phyloP scores from a whole-genome alignment of 2,113 vertebrate species.

The Corydoras maculifer region DNA sequence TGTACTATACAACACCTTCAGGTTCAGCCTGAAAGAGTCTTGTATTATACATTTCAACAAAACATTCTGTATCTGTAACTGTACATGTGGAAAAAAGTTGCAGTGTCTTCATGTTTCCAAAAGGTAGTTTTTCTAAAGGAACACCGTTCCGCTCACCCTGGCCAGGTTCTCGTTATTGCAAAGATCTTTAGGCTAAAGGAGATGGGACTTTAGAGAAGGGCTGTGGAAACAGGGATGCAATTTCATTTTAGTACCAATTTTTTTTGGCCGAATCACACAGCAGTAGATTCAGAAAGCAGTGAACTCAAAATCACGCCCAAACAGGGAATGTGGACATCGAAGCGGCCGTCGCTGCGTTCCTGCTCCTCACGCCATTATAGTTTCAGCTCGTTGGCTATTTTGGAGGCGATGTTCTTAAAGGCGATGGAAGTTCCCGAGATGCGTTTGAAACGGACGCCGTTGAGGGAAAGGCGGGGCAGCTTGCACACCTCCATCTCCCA shows the following conservation, averaged over 20 bases:
- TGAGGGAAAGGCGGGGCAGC: conserved; percentile 79
- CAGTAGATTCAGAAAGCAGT: conserved; percentile 60
- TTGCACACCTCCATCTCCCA: conserved; percentile 93
- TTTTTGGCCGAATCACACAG: conserved; percentile 43
- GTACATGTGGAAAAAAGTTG: conserved; percentile 73
- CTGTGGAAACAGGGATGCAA: conserved; percentile 4
- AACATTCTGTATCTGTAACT: conserved; percentile 78
- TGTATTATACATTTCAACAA: conserved; percentile 80
- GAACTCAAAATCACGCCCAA: conserved; percentile 61
- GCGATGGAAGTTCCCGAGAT: conserved; percentile 86
- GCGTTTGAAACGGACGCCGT: conserved; percentile 84
- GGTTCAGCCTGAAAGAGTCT: conserved; percentile 70
- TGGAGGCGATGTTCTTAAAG: conserved; percentile 89
- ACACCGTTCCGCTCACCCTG: conserved; percentile 70
- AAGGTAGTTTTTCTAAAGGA: conserved; percentile 61
- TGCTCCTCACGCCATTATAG: conserved; percentile 58
- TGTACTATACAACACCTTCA: conserved; percentile 78
- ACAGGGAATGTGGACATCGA: conserved; percentile 61
- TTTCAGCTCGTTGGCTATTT: conserved; percentile 86
- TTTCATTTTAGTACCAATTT: conserved; percentile 18
- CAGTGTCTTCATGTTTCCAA: conserved; percentile 52
- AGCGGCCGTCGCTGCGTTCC: background rate
- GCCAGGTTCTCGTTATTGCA: conserved; percentile 79
- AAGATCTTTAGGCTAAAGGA: conserved; percentile 61
- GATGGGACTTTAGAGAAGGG: conserved; percentile 14